Base-by-base conservation (phyloP, 2,888 invertebrate genomes). In the Lydus trimaculatus region DNA sequence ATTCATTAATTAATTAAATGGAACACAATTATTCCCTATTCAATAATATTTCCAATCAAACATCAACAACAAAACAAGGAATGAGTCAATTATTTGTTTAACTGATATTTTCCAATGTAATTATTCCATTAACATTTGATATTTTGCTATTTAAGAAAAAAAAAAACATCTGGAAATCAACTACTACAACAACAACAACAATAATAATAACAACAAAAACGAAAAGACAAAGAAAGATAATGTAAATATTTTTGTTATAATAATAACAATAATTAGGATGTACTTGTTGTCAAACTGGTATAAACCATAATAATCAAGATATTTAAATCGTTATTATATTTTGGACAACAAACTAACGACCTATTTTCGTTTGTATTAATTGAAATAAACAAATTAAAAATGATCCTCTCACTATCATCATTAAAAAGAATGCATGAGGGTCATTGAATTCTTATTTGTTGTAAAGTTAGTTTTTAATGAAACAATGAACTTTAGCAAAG, bases 251-350 rank as follows among this genome's bases (percentile, higher is more conserved):
- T 48, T n/a, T 48, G 48, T 48, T 20, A 20, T 23, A 62, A 25
- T 13, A 36, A 61, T 48, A 28, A 31, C 31, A 63, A 63, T 63
- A 63, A 67, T 67, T 60, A 67, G 67, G 67, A 67, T 63, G 63
- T 67, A 64, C 20, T 33, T 20, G 60, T 33, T 20, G 60, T 63
- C 67, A 63, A 63, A 59, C 60, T 48, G 20, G 20, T 48, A 48
- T 20, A 23, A 48, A 48, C 20, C 13, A 8, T 43, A n/a, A 59
- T 28, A 13, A 65, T 68, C 48, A 61, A 48, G 20, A 48, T 48
- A 48, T 48, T 48, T 20, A 43, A 43, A 17, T 43, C 17, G n/a
- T 43, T 36, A 36, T 33, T 39, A 39, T 39, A n/a, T 4, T 17
- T 43, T 43, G 0, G n/a, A 17, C 11, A 43, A 43, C 43, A 43